These are phyloP conservation scores for Pomacea maculata DNA, from an alignment of 1,140 invertebrate species.

Conservation along the genomic window DNA sequence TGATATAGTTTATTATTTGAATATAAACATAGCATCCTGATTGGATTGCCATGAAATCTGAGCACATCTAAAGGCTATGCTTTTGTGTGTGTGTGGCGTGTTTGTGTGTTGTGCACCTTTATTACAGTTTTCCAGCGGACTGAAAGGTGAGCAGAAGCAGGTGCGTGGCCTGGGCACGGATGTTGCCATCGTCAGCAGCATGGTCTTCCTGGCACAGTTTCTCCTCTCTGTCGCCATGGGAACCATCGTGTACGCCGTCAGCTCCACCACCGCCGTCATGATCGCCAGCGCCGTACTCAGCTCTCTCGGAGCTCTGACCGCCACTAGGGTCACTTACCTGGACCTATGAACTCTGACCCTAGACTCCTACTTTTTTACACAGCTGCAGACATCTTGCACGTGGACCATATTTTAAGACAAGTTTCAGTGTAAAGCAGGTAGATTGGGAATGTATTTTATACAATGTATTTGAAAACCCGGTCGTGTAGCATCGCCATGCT, in stretches of 20 bases:
- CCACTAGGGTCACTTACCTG: constrained; percentile 88
- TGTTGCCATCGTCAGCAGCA: constrained; percentile 90
- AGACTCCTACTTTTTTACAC: not conserved
- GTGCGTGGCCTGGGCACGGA: constrained; percentile 91
- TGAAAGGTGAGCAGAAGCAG: constrained; percentile 43
- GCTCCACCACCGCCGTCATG: constrained; percentile 85
- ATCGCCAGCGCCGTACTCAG: constrained; percentile 83
- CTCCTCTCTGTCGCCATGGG: constrained; percentile 87
- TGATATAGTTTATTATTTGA: no score
- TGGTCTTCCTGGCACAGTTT: constrained; percentile 96
- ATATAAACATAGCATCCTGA: no score
- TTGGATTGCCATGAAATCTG: no score
- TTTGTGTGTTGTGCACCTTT: constrained; percentile 8
- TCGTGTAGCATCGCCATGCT: not conserved
- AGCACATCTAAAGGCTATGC: not conserved
- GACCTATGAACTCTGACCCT: constrained; percentile 72
- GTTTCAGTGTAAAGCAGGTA: not conserved
- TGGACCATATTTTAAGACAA: not conserved
- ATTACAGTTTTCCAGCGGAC: constrained; percentile 30
- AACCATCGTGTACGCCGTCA: constrained; percentile 77
- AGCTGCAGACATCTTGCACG: not conserved
- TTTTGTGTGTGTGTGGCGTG: not conserved
- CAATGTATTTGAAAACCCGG: not conserved
- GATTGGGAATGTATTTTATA: not conserved
- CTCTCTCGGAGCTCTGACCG: constrained; percentile 82